These are phyloP conservation scores for Argyrosomus regius DNA, from an alignment of 2,797 vertebrate species.

Conservation along the genomic window DNA sequence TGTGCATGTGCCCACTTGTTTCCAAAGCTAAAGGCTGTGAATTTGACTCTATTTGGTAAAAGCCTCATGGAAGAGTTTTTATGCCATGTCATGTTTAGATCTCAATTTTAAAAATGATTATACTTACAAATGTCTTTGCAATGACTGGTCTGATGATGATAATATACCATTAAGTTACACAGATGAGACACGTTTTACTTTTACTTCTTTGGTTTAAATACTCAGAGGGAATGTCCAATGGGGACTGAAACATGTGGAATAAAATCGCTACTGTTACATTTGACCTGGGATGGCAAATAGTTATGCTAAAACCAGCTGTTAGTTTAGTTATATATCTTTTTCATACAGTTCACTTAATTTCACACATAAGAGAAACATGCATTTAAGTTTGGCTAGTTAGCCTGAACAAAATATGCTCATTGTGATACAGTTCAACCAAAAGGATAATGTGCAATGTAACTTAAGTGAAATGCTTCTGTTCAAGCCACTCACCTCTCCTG, in stretches of 20 bases:
- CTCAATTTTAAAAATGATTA: slow-evolving; percentile 21
- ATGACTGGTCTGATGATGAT: neutral
- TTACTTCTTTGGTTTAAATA: slow-evolving; percentile 11
- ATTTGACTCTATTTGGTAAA: slow-evolving; percentile 1
- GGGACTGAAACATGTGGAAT: neutral
- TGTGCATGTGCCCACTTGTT: neutral
- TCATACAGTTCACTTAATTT: no score
- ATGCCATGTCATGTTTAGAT: slow-evolving; percentile 9
- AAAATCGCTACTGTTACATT: neutral
- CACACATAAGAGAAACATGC: no score
- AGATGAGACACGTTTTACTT: slow-evolving; percentile 9
- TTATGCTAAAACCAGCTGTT: neutral
- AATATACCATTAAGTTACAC: slow-evolving; percentile 13
- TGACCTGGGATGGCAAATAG: neutral
- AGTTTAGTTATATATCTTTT: no score
- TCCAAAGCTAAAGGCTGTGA: neutral
- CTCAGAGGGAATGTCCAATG: neutral
- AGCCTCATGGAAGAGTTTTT: slow-evolving; percentile 28
- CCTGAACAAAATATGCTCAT: no score
- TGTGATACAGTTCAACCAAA: no score
- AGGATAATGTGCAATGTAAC: no score
- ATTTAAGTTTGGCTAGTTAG: no score
- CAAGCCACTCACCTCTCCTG: no score
- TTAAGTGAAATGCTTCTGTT: no score
- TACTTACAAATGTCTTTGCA: slow-evolving; percentile 31